These are phyloP conservation scores for Microcebus murinus DNA, from an alignment of 2,113 vertebrate species.

Conservation along the genomic window DNA sequence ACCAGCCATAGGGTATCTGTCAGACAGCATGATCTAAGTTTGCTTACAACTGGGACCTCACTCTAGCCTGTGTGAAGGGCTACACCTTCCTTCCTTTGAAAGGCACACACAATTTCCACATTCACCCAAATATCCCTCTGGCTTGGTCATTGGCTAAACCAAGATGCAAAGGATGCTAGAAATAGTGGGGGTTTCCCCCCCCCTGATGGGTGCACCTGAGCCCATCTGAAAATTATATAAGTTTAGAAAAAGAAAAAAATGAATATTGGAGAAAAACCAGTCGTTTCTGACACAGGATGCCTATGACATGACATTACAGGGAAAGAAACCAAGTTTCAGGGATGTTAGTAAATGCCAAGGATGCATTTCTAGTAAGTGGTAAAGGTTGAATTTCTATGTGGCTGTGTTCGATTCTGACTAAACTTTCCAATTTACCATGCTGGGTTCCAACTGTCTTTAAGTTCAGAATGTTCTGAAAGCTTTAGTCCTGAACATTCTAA, in stretches of 20 bases:
- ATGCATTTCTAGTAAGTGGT: background rate
- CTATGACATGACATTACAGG: background rate
- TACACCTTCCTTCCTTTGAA: background rate
- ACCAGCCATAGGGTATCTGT: background rate
- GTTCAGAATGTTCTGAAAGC: background rate
- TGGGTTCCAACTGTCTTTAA: constrained; percentile 43
- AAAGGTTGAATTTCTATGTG: background rate
- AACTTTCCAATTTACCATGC: background rate
- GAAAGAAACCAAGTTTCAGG: background rate
- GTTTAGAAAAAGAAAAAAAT: background rate
- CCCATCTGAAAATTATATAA: background rate
- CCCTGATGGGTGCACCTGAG: background rate
- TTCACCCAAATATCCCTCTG: background rate
- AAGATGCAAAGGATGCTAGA: background rate
- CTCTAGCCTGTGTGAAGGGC: background rate
- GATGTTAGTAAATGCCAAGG: background rate
- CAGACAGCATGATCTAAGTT: background rate
- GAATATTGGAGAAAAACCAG: background rate
- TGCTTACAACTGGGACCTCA: background rate
- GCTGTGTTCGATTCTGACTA: background rate
- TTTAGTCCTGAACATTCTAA: background rate
- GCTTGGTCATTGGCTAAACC: background rate
- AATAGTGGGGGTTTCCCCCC: background rate
- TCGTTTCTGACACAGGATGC: background rate
- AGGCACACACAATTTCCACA: background rate